A percentile compares a stretch with the other conserved stretches of the same genome.
phyloP scores from a whole-genome alignment of 2,888 invertebrate species.

The Hetaerina titia region DNA sequence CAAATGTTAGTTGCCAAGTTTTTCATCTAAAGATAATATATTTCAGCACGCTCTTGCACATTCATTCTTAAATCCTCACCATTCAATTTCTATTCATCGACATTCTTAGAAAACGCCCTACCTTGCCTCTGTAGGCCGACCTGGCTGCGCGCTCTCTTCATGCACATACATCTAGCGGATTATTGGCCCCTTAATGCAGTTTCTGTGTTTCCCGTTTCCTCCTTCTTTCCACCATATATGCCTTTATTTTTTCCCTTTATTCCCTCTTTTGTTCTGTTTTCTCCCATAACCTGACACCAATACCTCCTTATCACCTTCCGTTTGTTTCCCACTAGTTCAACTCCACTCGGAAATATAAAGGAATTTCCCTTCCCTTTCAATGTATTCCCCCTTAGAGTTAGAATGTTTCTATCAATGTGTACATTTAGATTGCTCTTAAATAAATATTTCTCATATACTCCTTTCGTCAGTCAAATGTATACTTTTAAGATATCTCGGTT shows the following conservation, averaged over 20 bases:
- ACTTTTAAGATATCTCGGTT: too few relatives aligned
- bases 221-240: not conserved
- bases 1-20: too few relatives aligned
- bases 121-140: not conserved
- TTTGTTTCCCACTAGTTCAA: not conserved
- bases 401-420: too few relatives aligned
- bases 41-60: too few relatives aligned
- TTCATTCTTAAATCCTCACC: not conserved
- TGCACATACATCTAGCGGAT: not conserved
- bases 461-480: too few relatives aligned
- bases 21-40: too few relatives aligned
- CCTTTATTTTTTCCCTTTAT: not conserved
- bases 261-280: not conserved
- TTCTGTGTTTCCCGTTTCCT: not conserved
- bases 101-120: not conserved
- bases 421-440: too few relatives aligned
- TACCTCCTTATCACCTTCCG: not conserved
- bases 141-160: not conserved
- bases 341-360: too few relatives aligned
- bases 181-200: not conserved
- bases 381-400: too few relatives aligned
- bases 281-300: not conserved
- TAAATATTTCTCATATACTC: too few relatives aligned
- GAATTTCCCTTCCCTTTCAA: too few relatives aligned
- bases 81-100: not conserved